Conservation (phyloP, 2,888 invertebrate genomes). For the Eupithecia subumbrata region DNA sequence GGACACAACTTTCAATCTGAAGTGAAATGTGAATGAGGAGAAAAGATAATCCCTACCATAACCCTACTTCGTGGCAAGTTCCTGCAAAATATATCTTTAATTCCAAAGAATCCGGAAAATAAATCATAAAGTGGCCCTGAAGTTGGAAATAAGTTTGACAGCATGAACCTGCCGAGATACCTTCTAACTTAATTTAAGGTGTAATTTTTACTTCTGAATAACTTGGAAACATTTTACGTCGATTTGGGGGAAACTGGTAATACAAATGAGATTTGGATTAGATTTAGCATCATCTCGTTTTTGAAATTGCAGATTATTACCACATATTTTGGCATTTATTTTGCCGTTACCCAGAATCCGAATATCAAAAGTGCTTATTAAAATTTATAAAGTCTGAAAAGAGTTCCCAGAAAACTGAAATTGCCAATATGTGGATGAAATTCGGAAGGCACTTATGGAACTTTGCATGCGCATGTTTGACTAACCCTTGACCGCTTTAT, state of each 20-base stretch:
- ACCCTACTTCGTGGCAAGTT: slow-evolving; percentile 6
- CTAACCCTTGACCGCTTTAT: slow-evolving; percentile 15
- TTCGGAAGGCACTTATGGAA: slow-evolving; percentile 7
- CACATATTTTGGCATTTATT: neutral
- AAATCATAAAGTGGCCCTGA: slow-evolving; percentile 32
- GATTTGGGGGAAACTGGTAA: slow-evolving; percentile 19
- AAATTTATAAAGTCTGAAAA: neutral
- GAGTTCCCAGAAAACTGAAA: neutral
- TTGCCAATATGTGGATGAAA: slow-evolving; percentile 6
- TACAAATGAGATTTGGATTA: slow-evolving; percentile 27
- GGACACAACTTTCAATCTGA: neutral
- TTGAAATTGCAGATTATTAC: slow-evolving; percentile 12
- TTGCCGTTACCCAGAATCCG: neutral
- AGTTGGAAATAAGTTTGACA: slow-evolving; percentile 33
- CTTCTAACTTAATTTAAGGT: slow-evolving; percentile 26
- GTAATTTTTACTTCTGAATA: slow-evolving; percentile 34
- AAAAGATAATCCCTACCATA: neutral
- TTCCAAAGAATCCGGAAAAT: slow-evolving; percentile 25
- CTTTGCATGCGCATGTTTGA: slow-evolving; percentile 4
- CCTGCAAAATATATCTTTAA: slow-evolving; percentile 20
- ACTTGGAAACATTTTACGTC: slow-evolving; percentile 24
- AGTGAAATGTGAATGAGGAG: neutral
- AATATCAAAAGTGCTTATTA: neutral
- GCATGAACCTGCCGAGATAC: slow-evolving; percentile 27
- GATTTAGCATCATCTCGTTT: slow-evolving; percentile 19